Evolutionary conservation across 37 sponge, comb jelly and placozoan genomes (phyloP).

Genomic region (Hexactinellida sp.): DNA sequence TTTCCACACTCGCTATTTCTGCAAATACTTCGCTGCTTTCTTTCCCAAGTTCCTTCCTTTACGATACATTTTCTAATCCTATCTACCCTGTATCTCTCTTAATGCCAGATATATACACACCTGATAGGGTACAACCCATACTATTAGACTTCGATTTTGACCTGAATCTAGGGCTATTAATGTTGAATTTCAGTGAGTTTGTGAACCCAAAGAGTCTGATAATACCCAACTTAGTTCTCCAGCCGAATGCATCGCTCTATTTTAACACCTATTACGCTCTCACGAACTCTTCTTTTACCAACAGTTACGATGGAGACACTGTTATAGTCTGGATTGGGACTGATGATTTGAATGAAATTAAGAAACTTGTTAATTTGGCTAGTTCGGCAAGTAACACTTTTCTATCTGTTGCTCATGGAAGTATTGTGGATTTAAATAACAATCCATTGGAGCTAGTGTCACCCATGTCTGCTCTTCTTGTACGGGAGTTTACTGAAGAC

Average conservation of each 20-base stretch:
- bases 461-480: conserved; percentile 14
- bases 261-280: conserved; percentile 22
- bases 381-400: conserved; percentile 32
- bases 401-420: conserved; percentile 28
- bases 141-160: conserved; percentile 55
- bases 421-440: conserved; percentile 32
- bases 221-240: conserved; percentile 36
- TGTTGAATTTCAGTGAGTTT: conserved; percentile 50
- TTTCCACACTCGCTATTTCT: conserved; percentile 38
- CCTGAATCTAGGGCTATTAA: conserved; percentile 27
- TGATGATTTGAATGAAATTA: conserved; percentile 51
- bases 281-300: not conserved
- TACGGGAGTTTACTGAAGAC: conserved; percentile 24
- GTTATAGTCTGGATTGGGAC: conserved; percentile 28
- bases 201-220: conserved; percentile 46
- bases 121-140: conserved; percentile 38
- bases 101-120: conserved; percentile 35
- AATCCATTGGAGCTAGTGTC: conserved; percentile 27
- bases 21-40: conserved; percentile 25
- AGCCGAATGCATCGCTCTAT: not conserved
- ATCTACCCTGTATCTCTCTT: conserved; percentile 18
- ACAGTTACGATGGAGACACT: conserved; percentile 12
- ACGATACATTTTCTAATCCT: conserved; percentile 59
- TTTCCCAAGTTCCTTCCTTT: conserved; percentile 27
- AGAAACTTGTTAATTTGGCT: conserved; percentile 37